These are phyloP conservation scores for Epirrhoe tristata DNA, from an alignment of 2,888 invertebrate genomes.

Conservation along the genomic window DNA sequence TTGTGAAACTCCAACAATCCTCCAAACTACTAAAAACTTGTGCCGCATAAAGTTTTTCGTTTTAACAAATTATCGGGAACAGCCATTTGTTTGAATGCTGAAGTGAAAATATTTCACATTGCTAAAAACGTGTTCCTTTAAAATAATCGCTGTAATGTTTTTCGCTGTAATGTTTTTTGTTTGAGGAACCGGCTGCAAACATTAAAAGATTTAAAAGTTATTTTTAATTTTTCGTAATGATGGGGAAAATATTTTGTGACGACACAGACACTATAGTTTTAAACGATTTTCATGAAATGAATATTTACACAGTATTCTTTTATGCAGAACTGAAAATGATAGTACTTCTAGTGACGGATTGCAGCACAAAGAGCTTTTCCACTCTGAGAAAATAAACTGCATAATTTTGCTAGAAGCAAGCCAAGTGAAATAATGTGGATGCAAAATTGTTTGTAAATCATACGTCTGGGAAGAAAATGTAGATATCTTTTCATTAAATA, in stretches of 20 bases:
- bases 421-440: constrained; percentile 15
- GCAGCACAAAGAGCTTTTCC: constrained; percentile 11
- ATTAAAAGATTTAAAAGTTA: too few species aligned
- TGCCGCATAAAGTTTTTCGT: constrained; percentile 14
- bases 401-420: constrained; percentile 15
- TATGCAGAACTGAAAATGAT: neutral
- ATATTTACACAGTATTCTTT: neutral
- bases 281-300: neutral
- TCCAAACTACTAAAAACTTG: constrained; percentile 4
- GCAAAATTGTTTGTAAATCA: constrained; percentile 6
- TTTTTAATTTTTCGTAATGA: too few species aligned
- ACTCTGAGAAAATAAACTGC: constrained; percentile 10
- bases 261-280: neutral
- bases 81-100: constrained; percentile 3
- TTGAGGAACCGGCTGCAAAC: neutral
- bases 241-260: too few species aligned
- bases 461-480: neutral
- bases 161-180: constrained; percentile 19
- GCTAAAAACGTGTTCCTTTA: constrained; percentile 6
- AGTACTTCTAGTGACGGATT: constrained; percentile 15
- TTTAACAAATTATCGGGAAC: constrained; percentile 19
- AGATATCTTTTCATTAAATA: neutral
- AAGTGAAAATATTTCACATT: constrained; percentile 21
- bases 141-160: constrained; percentile 22
- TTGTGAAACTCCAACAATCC: constrained; percentile 7